These are phyloP conservation scores for Dryobotodes eremita DNA, from an alignment of 2,888 invertebrate genomes.

Conservation along the genomic window DNA sequence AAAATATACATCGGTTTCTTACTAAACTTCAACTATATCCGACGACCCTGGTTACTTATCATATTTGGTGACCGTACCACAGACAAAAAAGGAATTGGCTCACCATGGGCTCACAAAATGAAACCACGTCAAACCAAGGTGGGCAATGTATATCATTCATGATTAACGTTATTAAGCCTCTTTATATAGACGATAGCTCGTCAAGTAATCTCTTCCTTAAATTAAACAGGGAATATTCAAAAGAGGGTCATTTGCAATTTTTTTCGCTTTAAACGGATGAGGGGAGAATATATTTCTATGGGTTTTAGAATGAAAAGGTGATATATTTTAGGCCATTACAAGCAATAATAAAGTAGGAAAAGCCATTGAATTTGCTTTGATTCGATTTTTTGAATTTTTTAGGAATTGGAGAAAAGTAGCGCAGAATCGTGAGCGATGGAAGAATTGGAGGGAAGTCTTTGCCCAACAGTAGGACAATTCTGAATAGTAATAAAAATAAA, in stretches of 20 bases:
- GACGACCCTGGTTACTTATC: too few species aligned
- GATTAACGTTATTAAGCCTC: conserved; percentile 63
- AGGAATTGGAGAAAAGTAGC: not conserved
- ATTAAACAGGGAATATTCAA: conserved; percentile 54
- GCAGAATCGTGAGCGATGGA: not conserved
- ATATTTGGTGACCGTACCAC: too few species aligned
- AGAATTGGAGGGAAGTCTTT: not conserved
- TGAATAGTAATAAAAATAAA: not conserved
- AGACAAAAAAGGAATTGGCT: conserved; percentile 22
- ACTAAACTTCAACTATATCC: too few species aligned
- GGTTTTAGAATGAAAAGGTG: not conserved
- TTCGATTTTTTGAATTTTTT: not conserved
- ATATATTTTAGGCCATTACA: not conserved
- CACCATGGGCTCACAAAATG: conserved; percentile 34
- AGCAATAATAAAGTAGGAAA: not conserved
- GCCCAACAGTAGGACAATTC: not conserved
- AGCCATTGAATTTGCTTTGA: not conserved
- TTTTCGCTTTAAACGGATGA: conserved; percentile 30
- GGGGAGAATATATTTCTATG: not conserved
- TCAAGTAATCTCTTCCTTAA: conserved; percentile 60
- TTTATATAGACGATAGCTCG: conserved; percentile 55
- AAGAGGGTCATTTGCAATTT: conserved; percentile 39
- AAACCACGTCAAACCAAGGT: conserved; percentile 36
- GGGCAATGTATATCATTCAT: conserved; percentile 42
- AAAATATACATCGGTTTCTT: too few species aligned